These are phyloP conservation scores for Pandemis corylana DNA, from an alignment of 2,888 invertebrate genomes.

Conservation along the genomic window DNA sequence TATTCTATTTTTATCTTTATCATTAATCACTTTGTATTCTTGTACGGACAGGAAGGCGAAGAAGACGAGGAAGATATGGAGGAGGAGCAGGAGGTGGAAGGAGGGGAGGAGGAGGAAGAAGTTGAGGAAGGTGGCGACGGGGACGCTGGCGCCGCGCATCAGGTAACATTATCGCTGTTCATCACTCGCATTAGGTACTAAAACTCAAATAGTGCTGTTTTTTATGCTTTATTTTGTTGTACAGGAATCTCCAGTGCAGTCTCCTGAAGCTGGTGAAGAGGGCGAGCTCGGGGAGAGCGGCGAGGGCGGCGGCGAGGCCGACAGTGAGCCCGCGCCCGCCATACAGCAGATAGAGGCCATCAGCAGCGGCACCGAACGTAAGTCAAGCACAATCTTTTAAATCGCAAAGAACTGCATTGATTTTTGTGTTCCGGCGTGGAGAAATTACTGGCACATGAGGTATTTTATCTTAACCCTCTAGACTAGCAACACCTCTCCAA, in stretches of 20 bases:
- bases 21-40: too few species aligned
- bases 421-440: too few species aligned
- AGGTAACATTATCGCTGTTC: conserved; percentile 55
- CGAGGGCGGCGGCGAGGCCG: conserved; percentile 57
- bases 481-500: too few species aligned
- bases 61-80: conserved; percentile 80
- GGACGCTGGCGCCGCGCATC: conserved; percentile 60
- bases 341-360: conserved; percentile 89
- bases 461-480: too few species aligned
- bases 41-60: conserved; percentile 80
- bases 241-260: conserved; percentile 85
- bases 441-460: too few species aligned
- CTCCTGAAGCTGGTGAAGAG: conserved; percentile 75
- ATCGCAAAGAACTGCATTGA: too few species aligned
- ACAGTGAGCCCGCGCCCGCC: conserved; percentile 66
- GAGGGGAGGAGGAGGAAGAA: conserved; percentile 71
- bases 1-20: too few species aligned
- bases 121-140: conserved; percentile 70
- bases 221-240: neutral
- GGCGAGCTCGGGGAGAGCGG: conserved; percentile 59
- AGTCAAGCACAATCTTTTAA: conserved; percentile 44
- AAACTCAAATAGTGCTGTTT: too few species aligned
- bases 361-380: conserved; percentile 90
- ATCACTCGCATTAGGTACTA: neutral
- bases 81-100: conserved; percentile 81